Evolutionary conservation across 2,797 vertebrate species (phyloP).

Genomic region (Poeciliopsis paucimaculata): DNA sequence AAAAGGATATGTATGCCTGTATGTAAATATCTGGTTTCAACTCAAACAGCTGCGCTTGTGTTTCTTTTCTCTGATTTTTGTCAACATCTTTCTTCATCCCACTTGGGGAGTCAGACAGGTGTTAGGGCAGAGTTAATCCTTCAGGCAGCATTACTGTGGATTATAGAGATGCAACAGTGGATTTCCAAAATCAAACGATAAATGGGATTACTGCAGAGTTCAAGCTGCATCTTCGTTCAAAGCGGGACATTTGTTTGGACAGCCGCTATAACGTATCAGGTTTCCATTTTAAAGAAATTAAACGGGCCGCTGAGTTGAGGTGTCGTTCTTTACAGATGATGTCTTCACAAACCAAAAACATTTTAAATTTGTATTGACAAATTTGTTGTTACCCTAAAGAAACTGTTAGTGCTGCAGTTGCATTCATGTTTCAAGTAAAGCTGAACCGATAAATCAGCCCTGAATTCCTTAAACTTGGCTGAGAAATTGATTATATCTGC

Average conservation of each 20-base stretch:
- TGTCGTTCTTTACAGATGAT: not conserved
- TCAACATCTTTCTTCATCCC: not conserved
- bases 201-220: not conserved
- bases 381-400: not conserved
- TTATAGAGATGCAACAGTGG: not conserved
- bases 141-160: not conserved
- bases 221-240: not conserved
- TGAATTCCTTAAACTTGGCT: too few species aligned
- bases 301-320: not conserved
- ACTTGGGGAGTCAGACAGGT: not conserved
- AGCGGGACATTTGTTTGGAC: not conserved
- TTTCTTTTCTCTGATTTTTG: not conserved
- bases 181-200: not conserved
- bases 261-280: not conserved
- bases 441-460: too few species aligned
- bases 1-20: not conserved
- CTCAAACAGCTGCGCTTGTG: not conserved
- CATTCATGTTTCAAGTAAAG: not conserved
- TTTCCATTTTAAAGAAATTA: not conserved
- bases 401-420: not conserved
- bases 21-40: slow-evolving; percentile 5
- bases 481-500: too few species aligned
- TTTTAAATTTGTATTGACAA: not conserved
- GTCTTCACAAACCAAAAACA: not conserved
- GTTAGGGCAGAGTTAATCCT: slow-evolving; percentile 4